Conservation (phyloP, 2,888 invertebrate genomes). For the Ashinkailepas kermadecensis region DNA sequence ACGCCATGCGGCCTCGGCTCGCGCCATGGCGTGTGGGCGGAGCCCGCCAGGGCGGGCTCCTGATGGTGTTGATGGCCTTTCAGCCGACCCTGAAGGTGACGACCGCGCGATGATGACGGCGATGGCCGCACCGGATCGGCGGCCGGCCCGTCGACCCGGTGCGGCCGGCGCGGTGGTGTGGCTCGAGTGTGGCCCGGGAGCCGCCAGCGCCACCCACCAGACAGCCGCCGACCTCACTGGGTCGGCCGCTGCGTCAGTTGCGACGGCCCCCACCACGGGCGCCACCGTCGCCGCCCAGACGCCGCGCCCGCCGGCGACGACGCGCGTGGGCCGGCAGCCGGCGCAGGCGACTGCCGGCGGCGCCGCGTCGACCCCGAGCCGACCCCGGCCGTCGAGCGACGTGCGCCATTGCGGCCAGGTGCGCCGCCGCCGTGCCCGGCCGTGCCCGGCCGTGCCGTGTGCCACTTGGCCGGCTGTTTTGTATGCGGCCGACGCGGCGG, state of each 20-base stretch:
- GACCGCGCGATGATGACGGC: too few relatives aligned
- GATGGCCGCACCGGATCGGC: neutral
- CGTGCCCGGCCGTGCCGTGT: neutral
- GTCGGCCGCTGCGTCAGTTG: too few relatives aligned
- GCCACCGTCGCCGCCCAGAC: neutral
- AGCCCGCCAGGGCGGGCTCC: too few relatives aligned
- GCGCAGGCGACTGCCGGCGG: too few relatives aligned
- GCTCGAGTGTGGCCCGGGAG: neutral
- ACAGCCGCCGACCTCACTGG: too few relatives aligned
- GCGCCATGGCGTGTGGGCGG: too few relatives aligned
- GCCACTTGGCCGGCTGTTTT: neutral
- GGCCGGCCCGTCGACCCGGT: neutral
- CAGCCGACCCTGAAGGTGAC: too few relatives aligned
- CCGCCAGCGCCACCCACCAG: neutral
- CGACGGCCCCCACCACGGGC: neutral
- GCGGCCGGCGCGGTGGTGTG: neutral
- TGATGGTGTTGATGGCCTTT: too few relatives aligned
- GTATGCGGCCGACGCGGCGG: neutral
- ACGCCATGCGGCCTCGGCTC: too few relatives aligned
- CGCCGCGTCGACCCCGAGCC: too few relatives aligned
- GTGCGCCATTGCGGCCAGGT: too few relatives aligned
- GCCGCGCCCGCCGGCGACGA: neutral
- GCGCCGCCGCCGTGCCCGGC: neutral
- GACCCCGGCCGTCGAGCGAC: neutral
- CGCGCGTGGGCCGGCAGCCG: too few relatives aligned